phyloP scores from a whole-genome alignment of 2,113 vertebrate species.

The Mesoclemmys tuberculata region DNA sequence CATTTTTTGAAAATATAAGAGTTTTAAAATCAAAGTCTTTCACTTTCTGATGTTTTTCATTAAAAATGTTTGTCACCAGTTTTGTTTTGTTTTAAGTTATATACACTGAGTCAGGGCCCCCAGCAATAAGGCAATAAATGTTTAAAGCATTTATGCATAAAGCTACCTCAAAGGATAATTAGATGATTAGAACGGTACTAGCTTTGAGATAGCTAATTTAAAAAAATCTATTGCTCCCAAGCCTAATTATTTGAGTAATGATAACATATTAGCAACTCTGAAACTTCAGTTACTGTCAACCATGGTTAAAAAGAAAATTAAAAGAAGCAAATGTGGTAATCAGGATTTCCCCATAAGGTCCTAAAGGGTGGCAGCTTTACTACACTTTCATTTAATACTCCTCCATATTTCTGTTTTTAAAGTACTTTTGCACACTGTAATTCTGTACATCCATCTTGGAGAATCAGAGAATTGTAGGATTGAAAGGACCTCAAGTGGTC shows the following conservation, averaged over 20 bases:
- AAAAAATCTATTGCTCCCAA: constrained; percentile 61
- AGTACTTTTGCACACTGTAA: neutral
- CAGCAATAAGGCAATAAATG: constrained; percentile 31
- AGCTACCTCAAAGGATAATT: constrained; percentile 71
- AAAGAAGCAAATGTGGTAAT: neutral
- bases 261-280: constrained; percentile 59
- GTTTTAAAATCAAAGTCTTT: neutral
- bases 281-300: constrained; percentile 45
- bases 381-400: neutral
- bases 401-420: neutral
- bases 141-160: constrained; percentile 57
- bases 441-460: neutral
- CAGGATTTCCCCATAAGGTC: constrained; percentile 6
- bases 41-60: neutral
- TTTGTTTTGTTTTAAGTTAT: constrained; percentile 42
- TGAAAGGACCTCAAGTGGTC: no score
- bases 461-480: no score
- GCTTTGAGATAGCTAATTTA: constrained; percentile 70
- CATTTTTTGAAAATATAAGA: neutral
- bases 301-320: neutral
- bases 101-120: constrained; percentile 27
- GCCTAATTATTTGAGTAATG: constrained; percentile 74
- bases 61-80: constrained; percentile 4
- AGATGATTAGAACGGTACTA: constrained; percentile 66
- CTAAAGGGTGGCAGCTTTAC: neutral